Evolutionary conservation across 2,888 invertebrate genomes (phyloP).

Genomic region (Neoitamus cyanurus): DNA sequence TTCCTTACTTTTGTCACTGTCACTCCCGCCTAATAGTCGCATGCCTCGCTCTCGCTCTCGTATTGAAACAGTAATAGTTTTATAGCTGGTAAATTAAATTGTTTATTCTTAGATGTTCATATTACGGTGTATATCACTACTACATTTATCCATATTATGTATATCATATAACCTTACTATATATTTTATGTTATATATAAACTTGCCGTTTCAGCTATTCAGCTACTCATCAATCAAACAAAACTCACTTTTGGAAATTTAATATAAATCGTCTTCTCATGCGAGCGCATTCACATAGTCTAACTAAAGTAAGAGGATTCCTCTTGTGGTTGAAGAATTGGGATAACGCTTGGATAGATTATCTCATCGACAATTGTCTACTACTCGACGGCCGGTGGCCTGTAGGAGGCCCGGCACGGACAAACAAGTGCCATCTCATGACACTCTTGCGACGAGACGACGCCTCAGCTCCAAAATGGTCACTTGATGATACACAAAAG

Average conservation of each 20-base stretch:
- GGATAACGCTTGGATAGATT: background rate
- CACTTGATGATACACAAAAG: background rate
- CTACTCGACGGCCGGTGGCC: background rate
- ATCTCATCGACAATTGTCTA: background rate
- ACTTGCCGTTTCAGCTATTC: constrained; percentile 38
- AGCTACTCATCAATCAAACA: constrained; percentile 16
- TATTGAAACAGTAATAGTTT: constrained; percentile 40
- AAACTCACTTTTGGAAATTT: constrained; percentile 50
- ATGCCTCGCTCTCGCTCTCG: background rate
- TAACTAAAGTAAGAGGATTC: constrained; percentile 21
- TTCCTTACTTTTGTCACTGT: background rate
- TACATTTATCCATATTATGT: constrained; percentile 52
- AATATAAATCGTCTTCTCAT: constrained; percentile 51
- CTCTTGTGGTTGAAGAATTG: background rate
- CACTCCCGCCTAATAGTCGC: background rate
- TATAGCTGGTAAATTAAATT: constrained; percentile 35
- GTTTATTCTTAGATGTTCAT: constrained; percentile 50
- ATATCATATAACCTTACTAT: constrained; percentile 48
- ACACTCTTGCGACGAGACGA: background rate
- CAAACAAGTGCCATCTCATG: background rate
- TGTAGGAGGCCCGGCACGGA: background rate
- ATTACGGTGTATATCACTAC: constrained; percentile 51
- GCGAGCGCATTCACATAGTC: constrained; percentile 40
- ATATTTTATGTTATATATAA: constrained; percentile 48
- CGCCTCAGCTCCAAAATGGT: background rate